These are phyloP conservation scores for Eutolmus rufibarbis DNA, from an alignment of 2,888 invertebrate genomes.

Conservation along the genomic window DNA sequence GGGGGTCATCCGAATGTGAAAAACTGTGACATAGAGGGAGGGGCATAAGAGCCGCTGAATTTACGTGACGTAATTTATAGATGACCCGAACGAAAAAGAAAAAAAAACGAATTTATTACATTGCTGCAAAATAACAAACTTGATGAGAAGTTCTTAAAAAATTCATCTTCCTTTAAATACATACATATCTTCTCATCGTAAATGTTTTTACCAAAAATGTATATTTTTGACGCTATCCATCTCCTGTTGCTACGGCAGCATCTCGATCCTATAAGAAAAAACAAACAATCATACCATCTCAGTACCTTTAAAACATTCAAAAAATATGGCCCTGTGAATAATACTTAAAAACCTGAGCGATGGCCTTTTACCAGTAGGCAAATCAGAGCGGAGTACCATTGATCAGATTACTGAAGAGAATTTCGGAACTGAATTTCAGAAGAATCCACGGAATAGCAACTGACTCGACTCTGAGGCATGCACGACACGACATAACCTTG, in stretches of 20 bases:
- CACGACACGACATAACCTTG: slow-evolving; percentile 18
- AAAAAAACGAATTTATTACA: too few relatives aligned
- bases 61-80: too few relatives aligned
- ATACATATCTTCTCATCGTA: too few relatives aligned
- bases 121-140: too few relatives aligned
- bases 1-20: too few relatives aligned
- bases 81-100: too few relatives aligned
- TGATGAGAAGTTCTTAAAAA: too few relatives aligned
- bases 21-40: too few relatives aligned
- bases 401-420: neutral
- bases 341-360: neutral
- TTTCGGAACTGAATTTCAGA: neutral
- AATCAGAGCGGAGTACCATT: neutral
- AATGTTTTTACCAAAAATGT: too few relatives aligned
- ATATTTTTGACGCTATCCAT: too few relatives aligned
- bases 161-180: too few relatives aligned
- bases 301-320: neutral
- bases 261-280: neutral
- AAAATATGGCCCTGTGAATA: neutral
- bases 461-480: neutral
- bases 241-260: neutral
- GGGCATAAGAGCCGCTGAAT: too few relatives aligned
- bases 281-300: neutral
- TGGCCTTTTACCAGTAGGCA: neutral
- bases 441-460: neutral